phyloP scores from a whole-genome alignment of 1,140 invertebrate species.

The Pectinophora gossypiella region DNA sequence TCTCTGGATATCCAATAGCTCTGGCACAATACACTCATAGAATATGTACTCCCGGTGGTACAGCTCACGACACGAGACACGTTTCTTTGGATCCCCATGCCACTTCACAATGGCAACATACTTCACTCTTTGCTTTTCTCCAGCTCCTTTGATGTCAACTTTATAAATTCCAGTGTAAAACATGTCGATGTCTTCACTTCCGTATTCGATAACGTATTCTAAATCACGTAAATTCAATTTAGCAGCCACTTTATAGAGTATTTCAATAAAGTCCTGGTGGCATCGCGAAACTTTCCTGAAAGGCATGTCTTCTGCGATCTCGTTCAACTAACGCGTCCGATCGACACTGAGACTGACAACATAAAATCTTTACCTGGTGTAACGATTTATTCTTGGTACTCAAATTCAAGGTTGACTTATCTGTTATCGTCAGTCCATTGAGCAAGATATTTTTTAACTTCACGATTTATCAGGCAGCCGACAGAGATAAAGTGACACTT shows the following conservation, averaged over 20 bases:
- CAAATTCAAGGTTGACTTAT: not conserved
- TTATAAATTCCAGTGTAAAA: slow-evolving; percentile 34
- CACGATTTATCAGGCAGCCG: not conserved
- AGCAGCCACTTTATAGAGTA: slow-evolving; percentile 39
- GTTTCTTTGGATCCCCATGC: slow-evolving; percentile 32
- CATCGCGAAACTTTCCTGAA: slow-evolving; percentile 39
- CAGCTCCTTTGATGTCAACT: slow-evolving; percentile 34
- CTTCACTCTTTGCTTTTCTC: slow-evolving; percentile 33
- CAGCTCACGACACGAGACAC: slow-evolving; percentile 32
- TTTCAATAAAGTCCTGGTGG: slow-evolving; percentile 36
- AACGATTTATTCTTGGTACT: not conserved
- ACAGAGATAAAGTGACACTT: not conserved
- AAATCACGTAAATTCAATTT: slow-evolving; percentile 31
- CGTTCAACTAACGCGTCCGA: not conserved
- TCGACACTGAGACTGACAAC: slow-evolving; percentile 13
- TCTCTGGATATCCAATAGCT: slow-evolving; percentile 41
- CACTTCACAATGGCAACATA: slow-evolving; percentile 42
- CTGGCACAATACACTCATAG: slow-evolving; percentile 30
- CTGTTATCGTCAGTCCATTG: not conserved
- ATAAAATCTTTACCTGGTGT: slow-evolving; percentile 9
- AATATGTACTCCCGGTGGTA: slow-evolving; percentile 41
- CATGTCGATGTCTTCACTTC: slow-evolving; percentile 38
- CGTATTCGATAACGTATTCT: slow-evolving; percentile 30
- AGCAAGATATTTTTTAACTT: not conserved
- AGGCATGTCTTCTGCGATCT: slow-evolving; percentile 29